A percentile compares a stretch with the other conserved stretches of the same genome.
These are phyloP conservation scores for Coregonus suidteri DNA, from an alignment of 2,797 vertebrate genomes.

Conservation along the genomic window DNA sequence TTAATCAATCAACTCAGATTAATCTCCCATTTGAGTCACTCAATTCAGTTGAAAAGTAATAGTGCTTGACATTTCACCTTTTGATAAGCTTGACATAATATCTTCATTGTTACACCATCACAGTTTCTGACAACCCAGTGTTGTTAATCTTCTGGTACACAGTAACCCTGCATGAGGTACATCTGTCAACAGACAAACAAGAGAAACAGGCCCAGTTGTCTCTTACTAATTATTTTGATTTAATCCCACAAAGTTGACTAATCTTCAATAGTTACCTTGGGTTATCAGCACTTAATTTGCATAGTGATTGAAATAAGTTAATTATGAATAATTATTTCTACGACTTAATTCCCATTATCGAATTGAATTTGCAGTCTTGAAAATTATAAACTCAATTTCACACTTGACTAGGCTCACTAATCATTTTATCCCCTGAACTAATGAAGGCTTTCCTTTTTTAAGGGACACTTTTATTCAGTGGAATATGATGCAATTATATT, in stretches of 20 bases:
- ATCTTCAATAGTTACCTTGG: slow-evolving; percentile 68
- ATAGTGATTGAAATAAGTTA: slow-evolving; percentile 78
- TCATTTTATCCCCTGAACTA: slow-evolving; percentile 58
- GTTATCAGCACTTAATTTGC: slow-evolving; percentile 77
- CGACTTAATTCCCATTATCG: slow-evolving; percentile 80
- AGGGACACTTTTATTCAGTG: slow-evolving; percentile 45
- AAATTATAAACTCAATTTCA: slow-evolving; percentile 83
- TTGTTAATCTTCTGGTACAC: slow-evolving; percentile 67
- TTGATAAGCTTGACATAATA: slow-evolving; percentile 52
- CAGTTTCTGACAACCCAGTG: slow-evolving; percentile 68
- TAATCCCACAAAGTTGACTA: slow-evolving; percentile 69
- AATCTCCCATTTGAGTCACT: neutral
- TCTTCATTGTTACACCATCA: slow-evolving; percentile 59
- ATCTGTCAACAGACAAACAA: slow-evolving; percentile 73
- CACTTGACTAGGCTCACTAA: slow-evolving; percentile 78
- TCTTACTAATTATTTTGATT: slow-evolving; percentile 59
- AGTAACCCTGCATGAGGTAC: slow-evolving; percentile 63
- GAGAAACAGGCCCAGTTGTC: slow-evolving; percentile 62
- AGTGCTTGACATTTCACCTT: neutral
- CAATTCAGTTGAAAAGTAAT: neutral
- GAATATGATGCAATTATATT: slow-evolving; percentile 51
- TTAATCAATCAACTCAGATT: neutral
- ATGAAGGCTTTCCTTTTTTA: slow-evolving; percentile 32
- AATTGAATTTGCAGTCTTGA: slow-evolving; percentile 78
- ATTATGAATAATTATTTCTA: slow-evolving; percentile 81